These are phyloP conservation scores for Metopolophium dirhodum DNA, from an alignment of 1,140 invertebrate species.

Conservation along the genomic window DNA sequence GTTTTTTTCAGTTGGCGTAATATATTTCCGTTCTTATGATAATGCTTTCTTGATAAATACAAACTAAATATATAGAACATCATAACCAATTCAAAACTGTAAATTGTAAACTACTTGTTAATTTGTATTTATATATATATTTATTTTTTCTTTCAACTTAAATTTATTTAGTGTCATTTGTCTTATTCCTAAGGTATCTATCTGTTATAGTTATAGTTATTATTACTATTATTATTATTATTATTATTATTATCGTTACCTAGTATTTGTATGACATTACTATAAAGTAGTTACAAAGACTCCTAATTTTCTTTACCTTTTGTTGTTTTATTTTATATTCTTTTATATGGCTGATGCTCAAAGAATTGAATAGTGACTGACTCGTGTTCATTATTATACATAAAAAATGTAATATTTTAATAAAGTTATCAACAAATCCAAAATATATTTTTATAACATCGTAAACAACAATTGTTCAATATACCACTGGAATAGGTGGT, in stretches of 20 bases:
- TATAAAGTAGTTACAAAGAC: slow-evolving; percentile 29
- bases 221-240: slow-evolving; percentile 42
- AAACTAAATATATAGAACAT: background rate
- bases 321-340: slow-evolving; percentile 26
- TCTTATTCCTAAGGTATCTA: slow-evolving; percentile 26
- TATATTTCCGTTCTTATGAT: background rate
- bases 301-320: slow-evolving; percentile 20
- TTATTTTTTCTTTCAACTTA: slow-evolving; percentile 19
- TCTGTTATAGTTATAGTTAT: slow-evolving; percentile 44
- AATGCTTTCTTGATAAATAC: background rate
- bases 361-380: slow-evolving; percentile 55
- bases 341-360: slow-evolving; percentile 51
- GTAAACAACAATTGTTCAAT: background rate
- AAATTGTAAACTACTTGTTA: slow-evolving; percentile 47
- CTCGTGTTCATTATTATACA: slow-evolving; percentile 39
- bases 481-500: background rate
- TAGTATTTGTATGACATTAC: slow-evolving; percentile 40
- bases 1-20: background rate
- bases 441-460: slow-evolving; percentile 37
- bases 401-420: slow-evolving; percentile 22
- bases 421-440: background rate
- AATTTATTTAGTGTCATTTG: slow-evolving; percentile 33
- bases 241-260: slow-evolving; percentile 43
- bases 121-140: slow-evolving; percentile 55
- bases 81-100: background rate